Conservation (phyloP, 2,113 vertebrate genomes). For the Erpornis zantholeuca region DNA sequence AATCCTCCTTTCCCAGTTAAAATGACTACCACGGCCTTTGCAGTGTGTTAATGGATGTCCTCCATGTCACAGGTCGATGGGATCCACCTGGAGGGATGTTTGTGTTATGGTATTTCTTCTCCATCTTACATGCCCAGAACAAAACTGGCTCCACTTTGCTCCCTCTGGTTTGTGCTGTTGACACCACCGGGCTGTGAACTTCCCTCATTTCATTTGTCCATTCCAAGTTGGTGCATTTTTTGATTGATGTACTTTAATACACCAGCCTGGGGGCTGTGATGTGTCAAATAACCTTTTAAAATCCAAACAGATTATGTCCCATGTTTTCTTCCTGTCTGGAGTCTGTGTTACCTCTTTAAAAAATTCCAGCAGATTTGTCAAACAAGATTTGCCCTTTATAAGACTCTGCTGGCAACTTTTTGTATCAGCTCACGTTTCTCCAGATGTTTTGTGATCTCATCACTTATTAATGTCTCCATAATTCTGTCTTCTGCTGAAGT, state of each 20-base stretch:
- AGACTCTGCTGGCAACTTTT: slow-evolving; percentile 45
- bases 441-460: slow-evolving; percentile 59
- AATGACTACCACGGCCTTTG: neutral
- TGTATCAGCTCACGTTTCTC: slow-evolving; percentile 52
- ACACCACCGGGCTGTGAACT: neutral
- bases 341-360: slow-evolving; percentile 46
- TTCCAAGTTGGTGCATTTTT: neutral
- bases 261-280: neutral
- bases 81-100: neutral
- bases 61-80: neutral
- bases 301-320: slow-evolving; percentile 27
- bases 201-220: neutral
- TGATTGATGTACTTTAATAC: neutral
- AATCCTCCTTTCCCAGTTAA: neutral
- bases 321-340: slow-evolving; percentile 50
- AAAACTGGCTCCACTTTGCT: neutral
- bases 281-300: slow-evolving; percentile 55
- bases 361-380: slow-evolving; percentile 35
- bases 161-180: neutral
- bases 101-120: neutral
- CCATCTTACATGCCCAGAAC: neutral
- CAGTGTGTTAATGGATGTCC: neutral
- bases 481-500: slow-evolving; percentile 44
- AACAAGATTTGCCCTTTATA: slow-evolving; percentile 38
- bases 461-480: slow-evolving; percentile 41